phyloP scores from a whole-genome alignment of 2,113 vertebrate genomes.

The Paedocypris sp. region DNA sequence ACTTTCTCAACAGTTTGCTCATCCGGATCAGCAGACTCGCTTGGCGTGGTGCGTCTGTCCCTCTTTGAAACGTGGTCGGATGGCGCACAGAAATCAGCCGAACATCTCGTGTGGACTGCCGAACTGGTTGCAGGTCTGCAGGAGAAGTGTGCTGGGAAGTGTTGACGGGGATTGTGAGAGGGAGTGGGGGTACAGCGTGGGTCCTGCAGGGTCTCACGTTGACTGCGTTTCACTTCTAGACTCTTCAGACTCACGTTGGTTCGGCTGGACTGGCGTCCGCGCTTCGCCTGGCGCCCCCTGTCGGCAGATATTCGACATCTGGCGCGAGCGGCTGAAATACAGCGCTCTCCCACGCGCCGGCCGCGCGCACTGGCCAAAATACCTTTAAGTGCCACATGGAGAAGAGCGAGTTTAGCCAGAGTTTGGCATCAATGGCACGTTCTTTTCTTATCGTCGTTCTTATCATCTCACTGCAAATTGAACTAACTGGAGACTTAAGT shows the following conservation, averaged over 20 bases:
- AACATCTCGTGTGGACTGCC: neutral
- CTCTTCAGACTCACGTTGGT: neutral
- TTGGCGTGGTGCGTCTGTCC: neutral
- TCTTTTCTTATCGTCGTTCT: neutral
- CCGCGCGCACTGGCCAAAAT: neutral
- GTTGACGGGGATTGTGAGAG: neutral
- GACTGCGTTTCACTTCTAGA: conserved; percentile 10
- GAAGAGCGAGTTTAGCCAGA: neutral
- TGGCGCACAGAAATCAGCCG: neutral
- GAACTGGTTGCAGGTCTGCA: neutral
- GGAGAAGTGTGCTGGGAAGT: neutral
- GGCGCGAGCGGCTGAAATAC: neutral
- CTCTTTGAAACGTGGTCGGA: neutral
- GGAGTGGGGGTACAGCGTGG: neutral
- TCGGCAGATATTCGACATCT: conserved; percentile 5
- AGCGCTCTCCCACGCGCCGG: neutral
- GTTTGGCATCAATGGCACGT: neutral
- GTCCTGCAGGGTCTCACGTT: conserved; percentile 15
- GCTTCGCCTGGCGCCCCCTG: conserved; percentile 16
- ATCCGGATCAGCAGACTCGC: conserved; percentile 1
- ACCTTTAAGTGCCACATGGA: neutral
- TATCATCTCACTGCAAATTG: no score
- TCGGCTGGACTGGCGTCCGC: neutral
- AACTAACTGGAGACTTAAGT: no score
- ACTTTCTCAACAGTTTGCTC: conserved; percentile 6